phyloP scores from a whole-genome alignment of 2,888 invertebrate species.

The Harpalus rufipes region DNA sequence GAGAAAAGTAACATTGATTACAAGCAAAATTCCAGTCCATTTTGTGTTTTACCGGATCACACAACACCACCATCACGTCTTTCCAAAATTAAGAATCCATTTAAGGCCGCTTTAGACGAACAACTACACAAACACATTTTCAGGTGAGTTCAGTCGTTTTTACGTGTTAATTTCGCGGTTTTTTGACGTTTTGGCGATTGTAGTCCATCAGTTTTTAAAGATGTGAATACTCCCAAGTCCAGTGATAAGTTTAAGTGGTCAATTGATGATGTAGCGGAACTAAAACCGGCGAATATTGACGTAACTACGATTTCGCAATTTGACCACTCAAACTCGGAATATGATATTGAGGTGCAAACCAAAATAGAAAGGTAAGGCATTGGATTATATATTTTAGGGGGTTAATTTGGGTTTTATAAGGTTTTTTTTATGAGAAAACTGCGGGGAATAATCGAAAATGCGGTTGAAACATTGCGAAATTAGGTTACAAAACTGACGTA shows the following conservation, averaged over 20 bases:
- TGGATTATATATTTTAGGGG: background rate
- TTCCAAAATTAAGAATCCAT: slow-evolving; percentile 83
- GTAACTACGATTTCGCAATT: slow-evolving; percentile 82
- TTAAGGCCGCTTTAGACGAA: slow-evolving; percentile 83
- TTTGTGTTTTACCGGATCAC: slow-evolving; percentile 75
- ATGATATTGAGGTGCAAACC: slow-evolving; percentile 83
- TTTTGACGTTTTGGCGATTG: slow-evolving; percentile 73
- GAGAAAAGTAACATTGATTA: background rate
- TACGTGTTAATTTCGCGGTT: background rate
- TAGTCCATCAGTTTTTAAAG: slow-evolving; percentile 76
- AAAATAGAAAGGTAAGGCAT: slow-evolving; percentile 80
- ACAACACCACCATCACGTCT: slow-evolving; percentile 81
- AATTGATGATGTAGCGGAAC: slow-evolving; percentile 84
- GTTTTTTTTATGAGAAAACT: too few relatives aligned
- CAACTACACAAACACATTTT: slow-evolving; percentile 84
- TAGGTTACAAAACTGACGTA: too few relatives aligned
- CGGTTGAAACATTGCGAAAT: too few relatives aligned
- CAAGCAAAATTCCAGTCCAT: slow-evolving; percentile 71
- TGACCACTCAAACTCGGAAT: slow-evolving; percentile 78
- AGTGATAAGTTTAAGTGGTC: slow-evolving; percentile 83
- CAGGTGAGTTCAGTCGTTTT: slow-evolving; percentile 77
- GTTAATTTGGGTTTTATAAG: background rate
- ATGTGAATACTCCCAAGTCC: slow-evolving; percentile 74
- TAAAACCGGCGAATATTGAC: slow-evolving; percentile 85
- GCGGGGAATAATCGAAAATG: too few relatives aligned